These are phyloP conservation scores for Fulica atra DNA, from an alignment of 2,113 vertebrate species.

Conservation along the genomic window DNA sequence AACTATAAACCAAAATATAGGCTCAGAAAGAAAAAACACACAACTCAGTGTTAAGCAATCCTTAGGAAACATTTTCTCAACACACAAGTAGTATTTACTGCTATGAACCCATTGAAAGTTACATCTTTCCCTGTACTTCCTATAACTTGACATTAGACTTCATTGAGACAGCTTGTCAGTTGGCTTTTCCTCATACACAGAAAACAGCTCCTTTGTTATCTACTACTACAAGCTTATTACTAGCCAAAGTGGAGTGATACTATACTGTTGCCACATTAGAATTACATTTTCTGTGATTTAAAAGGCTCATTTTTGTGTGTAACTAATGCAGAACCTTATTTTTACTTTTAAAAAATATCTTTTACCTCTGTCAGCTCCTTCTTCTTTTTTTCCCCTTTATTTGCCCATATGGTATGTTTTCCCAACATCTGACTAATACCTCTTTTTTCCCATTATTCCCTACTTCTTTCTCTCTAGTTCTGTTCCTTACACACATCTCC, in stretches of 20 bases:
- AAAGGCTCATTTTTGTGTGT: neutral
- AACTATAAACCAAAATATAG: neutral
- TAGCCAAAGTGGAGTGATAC: neutral
- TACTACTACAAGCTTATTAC: neutral
- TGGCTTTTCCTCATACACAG: neutral
- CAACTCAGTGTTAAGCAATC: neutral
- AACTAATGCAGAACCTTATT: neutral
- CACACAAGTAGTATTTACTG: neutral
- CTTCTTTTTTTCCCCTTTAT: neutral
- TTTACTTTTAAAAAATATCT: neutral
- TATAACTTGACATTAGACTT: neutral
- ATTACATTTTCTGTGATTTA: neutral
- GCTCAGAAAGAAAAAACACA: neutral
- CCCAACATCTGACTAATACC: neutral
- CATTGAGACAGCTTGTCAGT: neutral
- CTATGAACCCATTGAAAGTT: neutral
- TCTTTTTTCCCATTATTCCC: neutral
- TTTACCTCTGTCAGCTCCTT: neutral
- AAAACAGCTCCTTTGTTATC: neutral
- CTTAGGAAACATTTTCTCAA: neutral
- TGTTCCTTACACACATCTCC: neutral
- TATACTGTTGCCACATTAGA: neutral
- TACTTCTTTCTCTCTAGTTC: neutral
- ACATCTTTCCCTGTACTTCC: neutral
- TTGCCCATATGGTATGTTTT: neutral